These are phyloP conservation scores for Corvus hawaiiensis DNA, from an alignment of 2,113 vertebrate species.

Conservation along the genomic window DNA sequence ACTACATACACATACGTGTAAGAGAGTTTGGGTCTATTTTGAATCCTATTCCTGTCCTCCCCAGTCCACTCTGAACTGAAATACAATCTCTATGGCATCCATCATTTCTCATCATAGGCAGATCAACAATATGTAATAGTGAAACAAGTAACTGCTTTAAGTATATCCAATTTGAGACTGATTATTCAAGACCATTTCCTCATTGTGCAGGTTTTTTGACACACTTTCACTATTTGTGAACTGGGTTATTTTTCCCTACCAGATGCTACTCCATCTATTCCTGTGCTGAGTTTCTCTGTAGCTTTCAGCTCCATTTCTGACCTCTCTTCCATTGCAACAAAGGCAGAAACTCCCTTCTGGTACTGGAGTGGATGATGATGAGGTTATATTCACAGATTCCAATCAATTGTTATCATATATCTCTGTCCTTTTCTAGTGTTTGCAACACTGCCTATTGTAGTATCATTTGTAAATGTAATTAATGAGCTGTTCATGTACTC, in stretches of 20 bases:
- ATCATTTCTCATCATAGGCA: not conserved
- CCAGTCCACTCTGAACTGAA: not conserved
- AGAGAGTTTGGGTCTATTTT: not conserved
- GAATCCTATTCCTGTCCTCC: not conserved
- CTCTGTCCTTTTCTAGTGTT: not conserved
- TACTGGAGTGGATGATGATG: not conserved
- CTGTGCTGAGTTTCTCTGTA: not conserved
- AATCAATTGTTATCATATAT: slow-evolving; percentile 1
- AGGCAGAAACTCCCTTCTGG: not conserved
- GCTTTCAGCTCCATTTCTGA: not conserved
- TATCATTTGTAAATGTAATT: slow-evolving; percentile 34
- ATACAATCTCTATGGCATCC: not conserved
- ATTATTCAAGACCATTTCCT: not conserved
- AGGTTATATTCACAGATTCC: not conserved
- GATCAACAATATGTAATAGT: not conserved
- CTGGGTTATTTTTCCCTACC: not conserved
- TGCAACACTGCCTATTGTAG: not conserved
- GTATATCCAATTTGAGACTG: not conserved
- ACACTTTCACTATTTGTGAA: not conserved
- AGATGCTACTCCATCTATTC: not conserved
- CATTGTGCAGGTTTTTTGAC: not conserved
- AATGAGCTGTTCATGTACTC: slow-evolving; percentile 43
- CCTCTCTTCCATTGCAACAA: not conserved
- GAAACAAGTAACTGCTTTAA: not conserved
- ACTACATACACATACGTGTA: rapidly evolving